Percentiles rank a stretch among this genome's conserved stretches.
phyloP scores from a whole-genome alignment of 2,113 vertebrate species.

The Sminthopsis crassicaudata region DNA sequence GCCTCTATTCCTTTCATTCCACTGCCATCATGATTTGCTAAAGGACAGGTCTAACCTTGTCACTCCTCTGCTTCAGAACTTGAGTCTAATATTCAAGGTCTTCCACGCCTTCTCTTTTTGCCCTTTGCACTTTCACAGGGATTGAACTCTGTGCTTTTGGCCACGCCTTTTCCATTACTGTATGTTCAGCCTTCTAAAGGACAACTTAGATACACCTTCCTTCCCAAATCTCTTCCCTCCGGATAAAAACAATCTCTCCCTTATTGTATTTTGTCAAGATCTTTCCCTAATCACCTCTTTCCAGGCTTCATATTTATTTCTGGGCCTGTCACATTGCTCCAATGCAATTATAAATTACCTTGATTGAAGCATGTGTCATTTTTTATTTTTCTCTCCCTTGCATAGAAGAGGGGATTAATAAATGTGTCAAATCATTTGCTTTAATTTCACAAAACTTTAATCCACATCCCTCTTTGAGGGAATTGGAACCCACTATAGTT shows the following conservation, averaged over 20 bases:
- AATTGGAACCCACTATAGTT: neutral
- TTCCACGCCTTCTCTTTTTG: neutral
- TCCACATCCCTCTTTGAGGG: neutral
- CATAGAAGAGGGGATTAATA: neutral
- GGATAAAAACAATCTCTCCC: neutral
- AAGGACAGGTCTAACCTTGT: neutral
- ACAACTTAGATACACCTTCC: neutral
- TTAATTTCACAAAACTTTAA: neutral
- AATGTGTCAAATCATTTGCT: neutral
- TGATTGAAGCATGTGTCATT: neutral
- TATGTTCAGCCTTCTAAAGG: neutral
- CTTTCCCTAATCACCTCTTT: neutral
- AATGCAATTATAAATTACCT: neutral
- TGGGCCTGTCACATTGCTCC: neutral
- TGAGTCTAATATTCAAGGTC: neutral
- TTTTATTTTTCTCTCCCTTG: neutral
- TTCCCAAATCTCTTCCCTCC: neutral
- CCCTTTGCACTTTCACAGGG: neutral
- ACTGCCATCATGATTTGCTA: neutral
- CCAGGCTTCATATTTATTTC: neutral
- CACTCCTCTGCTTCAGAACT: neutral
- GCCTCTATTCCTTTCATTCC: neutral
- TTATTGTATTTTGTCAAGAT: neutral
- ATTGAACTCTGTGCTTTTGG: neutral
- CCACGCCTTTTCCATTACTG: neutral